These are phyloP conservation scores for Euphonia xanthogaster DNA, from an alignment of 2,797 vertebrate species.

Conservation along the genomic window DNA sequence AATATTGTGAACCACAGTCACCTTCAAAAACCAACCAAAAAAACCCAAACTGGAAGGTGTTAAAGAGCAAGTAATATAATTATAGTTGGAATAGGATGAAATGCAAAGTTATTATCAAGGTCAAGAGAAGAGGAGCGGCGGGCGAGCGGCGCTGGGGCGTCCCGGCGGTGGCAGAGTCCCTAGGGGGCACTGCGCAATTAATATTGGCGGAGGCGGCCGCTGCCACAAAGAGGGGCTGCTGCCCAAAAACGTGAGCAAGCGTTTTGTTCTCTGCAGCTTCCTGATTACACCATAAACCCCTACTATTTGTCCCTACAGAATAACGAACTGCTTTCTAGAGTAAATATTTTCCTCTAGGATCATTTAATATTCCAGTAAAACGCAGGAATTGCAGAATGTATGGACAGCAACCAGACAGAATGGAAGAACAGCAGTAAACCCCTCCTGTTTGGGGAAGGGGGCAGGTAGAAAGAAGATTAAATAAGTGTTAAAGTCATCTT, in stretches of 20 bases:
- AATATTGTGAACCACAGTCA: background rate
- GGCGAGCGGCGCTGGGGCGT: background rate
- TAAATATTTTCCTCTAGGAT: background rate
- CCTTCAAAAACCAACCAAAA: background rate
- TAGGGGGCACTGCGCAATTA: conserved; percentile 74
- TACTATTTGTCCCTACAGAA: background rate
- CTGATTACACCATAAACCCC: background rate
- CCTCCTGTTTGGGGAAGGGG: background rate
- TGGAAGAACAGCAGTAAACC: background rate
- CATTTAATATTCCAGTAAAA: background rate
- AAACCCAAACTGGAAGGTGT: background rate
- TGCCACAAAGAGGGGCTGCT: conserved; percentile 23
- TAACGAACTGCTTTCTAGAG: background rate
- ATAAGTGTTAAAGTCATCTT: background rate
- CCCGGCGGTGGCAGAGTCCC: background rate
- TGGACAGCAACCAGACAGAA: background rate
- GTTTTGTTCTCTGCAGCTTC: conserved; percentile 16
- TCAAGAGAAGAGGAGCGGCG: background rate
- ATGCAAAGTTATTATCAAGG: background rate
- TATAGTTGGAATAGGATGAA: background rate
- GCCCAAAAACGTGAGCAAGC: conserved; percentile 1
- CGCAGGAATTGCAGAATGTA: background rate
- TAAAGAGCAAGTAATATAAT: background rate
- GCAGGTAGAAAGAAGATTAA: background rate
- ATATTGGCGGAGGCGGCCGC: conserved; percentile 38